A percentile compares a stretch with the other conserved stretches of the same genome.
Evolutionary conservation across 2,888 invertebrate species (phyloP).

Genomic region (Trichacis sp.): DNA sequence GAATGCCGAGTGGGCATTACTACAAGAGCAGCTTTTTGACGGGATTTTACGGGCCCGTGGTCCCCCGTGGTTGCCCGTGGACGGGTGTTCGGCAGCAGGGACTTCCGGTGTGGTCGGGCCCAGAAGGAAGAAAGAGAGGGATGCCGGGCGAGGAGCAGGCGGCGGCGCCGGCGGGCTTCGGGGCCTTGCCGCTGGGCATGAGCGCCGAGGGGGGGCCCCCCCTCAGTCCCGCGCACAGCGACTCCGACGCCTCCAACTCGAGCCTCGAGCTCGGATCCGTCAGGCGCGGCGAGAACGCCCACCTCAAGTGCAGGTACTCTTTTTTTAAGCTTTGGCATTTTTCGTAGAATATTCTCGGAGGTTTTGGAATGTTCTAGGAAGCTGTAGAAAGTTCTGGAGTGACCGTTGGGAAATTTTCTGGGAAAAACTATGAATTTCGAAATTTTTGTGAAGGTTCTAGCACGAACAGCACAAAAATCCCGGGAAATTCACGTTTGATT

Average conservation of each 20-base stretch:
- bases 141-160: conserved; percentile 64
- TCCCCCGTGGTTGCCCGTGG: too few species aligned
- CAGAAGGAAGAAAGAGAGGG: conserved; percentile 40
- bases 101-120: conserved; percentile 61
- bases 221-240: conserved; percentile 65
- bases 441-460: too few species aligned
- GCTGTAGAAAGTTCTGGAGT: too few species aligned
- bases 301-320: conserved; percentile 65
- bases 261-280: conserved; percentile 64
- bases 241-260: conserved; percentile 66
- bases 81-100: conserved; percentile 46
- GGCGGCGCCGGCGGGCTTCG: neutral
- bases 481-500: too few species aligned
- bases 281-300: conserved; percentile 62
- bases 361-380: too few species aligned
- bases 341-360: too few species aligned
- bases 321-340: neutral
- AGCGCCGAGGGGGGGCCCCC: conserved; percentile 61
- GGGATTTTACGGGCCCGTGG: conserved; percentile 50
- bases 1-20: conserved; percentile 67
- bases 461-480: too few species aligned
- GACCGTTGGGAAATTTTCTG: too few species aligned
- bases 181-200: too few species aligned
- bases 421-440: too few species aligned
- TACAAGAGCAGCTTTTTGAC: conserved; percentile 63